phyloP scores from a whole-genome alignment of 2,888 invertebrate species.

The Ophion obscuratus region DNA sequence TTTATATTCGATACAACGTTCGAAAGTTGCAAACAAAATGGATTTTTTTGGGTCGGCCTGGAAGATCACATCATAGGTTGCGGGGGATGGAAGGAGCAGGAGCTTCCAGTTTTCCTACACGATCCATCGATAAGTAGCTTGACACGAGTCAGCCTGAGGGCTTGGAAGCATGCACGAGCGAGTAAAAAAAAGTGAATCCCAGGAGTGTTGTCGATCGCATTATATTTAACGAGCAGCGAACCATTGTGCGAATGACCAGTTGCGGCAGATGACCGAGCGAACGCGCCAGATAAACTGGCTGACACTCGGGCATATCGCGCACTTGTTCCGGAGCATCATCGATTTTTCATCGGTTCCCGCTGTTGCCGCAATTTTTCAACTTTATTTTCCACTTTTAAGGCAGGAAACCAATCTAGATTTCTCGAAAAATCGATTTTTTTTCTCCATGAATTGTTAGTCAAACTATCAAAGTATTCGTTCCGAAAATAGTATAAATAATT shows the following conservation, averaged over 20 bases:
- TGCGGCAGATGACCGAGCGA: slow-evolving; percentile 38
- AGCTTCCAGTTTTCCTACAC: neutral
- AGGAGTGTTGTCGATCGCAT: slow-evolving; percentile 61
- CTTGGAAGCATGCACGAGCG: slow-evolving; percentile 30
- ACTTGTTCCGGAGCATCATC: slow-evolving; percentile 51
- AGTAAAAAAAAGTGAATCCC: slow-evolving; percentile 47
- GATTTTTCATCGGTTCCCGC: slow-evolving; percentile 40
- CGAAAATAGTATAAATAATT: too few relatives aligned
- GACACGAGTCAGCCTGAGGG: slow-evolving; percentile 35
- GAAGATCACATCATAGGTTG: neutral
- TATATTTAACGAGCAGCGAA: slow-evolving; percentile 65
- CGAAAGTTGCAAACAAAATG: neutral
- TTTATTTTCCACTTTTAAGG: neutral
- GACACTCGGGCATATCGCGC: slow-evolving; percentile 42
- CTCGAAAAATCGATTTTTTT: too few relatives aligned
- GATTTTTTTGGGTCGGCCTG: neutral
- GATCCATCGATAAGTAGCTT: slow-evolving; percentile 51
- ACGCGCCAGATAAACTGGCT: slow-evolving; percentile 58
- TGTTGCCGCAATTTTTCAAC: slow-evolving; percentile 48
- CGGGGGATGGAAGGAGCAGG: neutral
- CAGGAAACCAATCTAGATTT: too few relatives aligned
- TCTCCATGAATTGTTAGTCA: too few relatives aligned
- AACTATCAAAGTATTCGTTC: too few relatives aligned
- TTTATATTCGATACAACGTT: too few relatives aligned
- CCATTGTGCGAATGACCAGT: slow-evolving; percentile 55